phyloP scores from a whole-genome alignment of 35 echinoderm and acorn worm genomes.

The Hemicentrotus pulcherrimus region DNA sequence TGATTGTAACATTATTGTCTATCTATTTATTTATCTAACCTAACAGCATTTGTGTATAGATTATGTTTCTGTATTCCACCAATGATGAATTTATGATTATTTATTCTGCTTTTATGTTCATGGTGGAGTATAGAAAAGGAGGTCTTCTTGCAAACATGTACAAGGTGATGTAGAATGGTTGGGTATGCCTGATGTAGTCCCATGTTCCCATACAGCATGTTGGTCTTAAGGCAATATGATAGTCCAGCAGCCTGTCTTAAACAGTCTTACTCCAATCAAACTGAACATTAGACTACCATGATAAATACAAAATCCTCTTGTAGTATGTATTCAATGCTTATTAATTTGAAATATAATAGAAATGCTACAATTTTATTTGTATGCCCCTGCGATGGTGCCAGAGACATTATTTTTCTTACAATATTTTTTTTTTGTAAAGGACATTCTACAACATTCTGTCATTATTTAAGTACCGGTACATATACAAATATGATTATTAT shows the following conservation, averaged over 20 bases:
- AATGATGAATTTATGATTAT: background rate
- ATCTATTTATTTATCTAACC: background rate
- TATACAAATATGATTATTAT: too few species aligned
- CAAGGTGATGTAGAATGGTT: background rate
- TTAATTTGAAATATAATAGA: too few species aligned
- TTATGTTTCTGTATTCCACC: background rate
- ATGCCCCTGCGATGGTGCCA: too few species aligned
- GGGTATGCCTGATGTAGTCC: background rate
- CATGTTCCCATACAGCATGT: too few species aligned
- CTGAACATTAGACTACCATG: background rate
- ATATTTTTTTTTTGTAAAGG: too few species aligned
- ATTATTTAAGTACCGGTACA: too few species aligned
- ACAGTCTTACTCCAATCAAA: background rate
- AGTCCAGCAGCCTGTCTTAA: too few species aligned
- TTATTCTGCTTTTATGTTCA: background rate
- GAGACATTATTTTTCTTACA: too few species aligned
- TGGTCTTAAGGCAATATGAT: too few species aligned
- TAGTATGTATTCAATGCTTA: too few species aligned
- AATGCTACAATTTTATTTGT: too few species aligned
- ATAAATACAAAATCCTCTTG: background rate
- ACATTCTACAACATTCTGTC: too few species aligned
- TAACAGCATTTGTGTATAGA: background rate
- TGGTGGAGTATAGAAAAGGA: background rate
- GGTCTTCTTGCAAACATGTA: background rate
- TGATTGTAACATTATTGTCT: background rate